These are phyloP conservation scores for Caenorhabditis sp. DNA, from an alignment of 2,888 invertebrate species.

Conservation along the genomic window DNA sequence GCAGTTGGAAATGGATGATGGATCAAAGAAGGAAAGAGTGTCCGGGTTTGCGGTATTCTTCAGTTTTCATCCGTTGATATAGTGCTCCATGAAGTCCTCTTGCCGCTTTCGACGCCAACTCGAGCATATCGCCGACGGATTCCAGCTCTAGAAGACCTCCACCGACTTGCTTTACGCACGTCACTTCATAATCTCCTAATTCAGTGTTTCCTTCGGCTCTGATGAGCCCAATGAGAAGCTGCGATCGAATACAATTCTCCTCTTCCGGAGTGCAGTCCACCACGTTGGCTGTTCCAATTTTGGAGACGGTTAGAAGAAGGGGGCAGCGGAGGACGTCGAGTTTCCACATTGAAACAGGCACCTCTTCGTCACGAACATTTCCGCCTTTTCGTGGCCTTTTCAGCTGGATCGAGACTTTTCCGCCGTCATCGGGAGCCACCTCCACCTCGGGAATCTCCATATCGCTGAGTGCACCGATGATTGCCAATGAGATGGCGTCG, in stretches of 20 bases:
- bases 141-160: slow-evolving; percentile 72
- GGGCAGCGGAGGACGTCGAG: slow-evolving; percentile 69
- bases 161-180: slow-evolving; percentile 53
- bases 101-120: slow-evolving; percentile 45
- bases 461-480: slow-evolving; percentile 72
- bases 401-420: slow-evolving; percentile 64
- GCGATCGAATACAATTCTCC: slow-evolving; percentile 70
- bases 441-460: slow-evolving; percentile 67
- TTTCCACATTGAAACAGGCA: slow-evolving; percentile 64
- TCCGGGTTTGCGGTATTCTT: slow-evolving; percentile 47
- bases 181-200: slow-evolving; percentile 23
- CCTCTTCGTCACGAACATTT: slow-evolving; percentile 54
- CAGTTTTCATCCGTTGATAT: slow-evolving; percentile 35
- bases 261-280: slow-evolving; percentile 71
- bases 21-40: slow-evolving; percentile 43
- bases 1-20: background rate
- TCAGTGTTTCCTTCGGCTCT: background rate
- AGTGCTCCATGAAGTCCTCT: slow-evolving; percentile 28
- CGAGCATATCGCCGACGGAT: slow-evolving; percentile 69
- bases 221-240: slow-evolving; percentile 67
- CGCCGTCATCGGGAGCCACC: slow-evolving; percentile 70
- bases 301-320: slow-evolving; percentile 68
- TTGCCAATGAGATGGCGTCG: slow-evolving; percentile 91
- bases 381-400: slow-evolving; percentile 61
- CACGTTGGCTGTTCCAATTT: slow-evolving; percentile 71